Conservation (phyloP, 2,888 invertebrate genomes). For the Eupeodes latifasciatus region DNA sequence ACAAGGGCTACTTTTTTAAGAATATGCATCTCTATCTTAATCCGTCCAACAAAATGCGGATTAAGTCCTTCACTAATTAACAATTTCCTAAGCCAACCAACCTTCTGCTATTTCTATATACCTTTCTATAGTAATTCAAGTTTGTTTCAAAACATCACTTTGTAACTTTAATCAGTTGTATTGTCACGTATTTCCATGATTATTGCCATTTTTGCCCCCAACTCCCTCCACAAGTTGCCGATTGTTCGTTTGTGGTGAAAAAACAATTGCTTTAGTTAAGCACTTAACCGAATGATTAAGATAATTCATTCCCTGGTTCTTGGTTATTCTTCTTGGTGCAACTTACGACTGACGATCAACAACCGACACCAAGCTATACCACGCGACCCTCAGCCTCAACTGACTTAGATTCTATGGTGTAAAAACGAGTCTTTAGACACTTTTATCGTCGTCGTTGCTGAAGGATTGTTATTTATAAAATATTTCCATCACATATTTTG, state of each 20-base stretch:
- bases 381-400: too few species aligned
- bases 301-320: constrained; percentile 64
- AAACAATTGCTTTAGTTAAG: constrained; percentile 70
- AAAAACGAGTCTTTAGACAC: not conserved
- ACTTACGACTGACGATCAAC: too few species aligned
- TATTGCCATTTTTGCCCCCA: constrained; percentile 43
- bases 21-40: not conserved
- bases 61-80: constrained; percentile 27
- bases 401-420: not conserved
- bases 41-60: not conserved
- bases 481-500: constrained; percentile 76
- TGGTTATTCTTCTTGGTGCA: not conserved
- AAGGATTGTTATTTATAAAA: constrained; percentile 73
- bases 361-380: too few species aligned
- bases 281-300: constrained; percentile 75
- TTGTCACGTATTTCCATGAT: constrained; percentile 70
- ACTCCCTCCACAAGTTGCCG: not conserved
- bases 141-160: constrained; percentile 60
- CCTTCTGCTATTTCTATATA: not conserved
- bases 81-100: constrained; percentile 62
- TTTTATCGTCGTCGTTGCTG: not conserved
- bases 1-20: not conserved
- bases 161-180: constrained; percentile 68
- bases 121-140: constrained; percentile 22
- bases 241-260: constrained; percentile 2